A percentile compares a stretch with the other conserved stretches of the same genome.
phyloP scores from a whole-genome alignment of 2,797 vertebrate species.

The Aldrovandia affinis region DNA sequence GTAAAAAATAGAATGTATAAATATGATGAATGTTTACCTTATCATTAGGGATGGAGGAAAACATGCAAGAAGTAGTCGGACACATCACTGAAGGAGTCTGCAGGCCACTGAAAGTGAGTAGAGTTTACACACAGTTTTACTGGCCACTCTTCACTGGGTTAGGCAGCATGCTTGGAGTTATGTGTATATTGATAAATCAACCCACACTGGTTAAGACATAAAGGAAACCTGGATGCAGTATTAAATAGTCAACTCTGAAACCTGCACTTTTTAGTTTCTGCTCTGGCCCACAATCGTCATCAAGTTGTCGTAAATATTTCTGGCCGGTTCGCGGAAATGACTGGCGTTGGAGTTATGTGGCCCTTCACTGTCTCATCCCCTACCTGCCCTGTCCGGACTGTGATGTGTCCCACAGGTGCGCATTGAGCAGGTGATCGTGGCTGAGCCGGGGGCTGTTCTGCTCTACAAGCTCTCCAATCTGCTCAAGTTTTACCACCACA shows the following conservation, averaged over 20 bases:
- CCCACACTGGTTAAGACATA: background rate
- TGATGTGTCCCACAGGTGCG: conserved; percentile 79
- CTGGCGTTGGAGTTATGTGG: background rate
- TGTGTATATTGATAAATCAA: too few species aligned
- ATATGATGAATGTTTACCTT: too few species aligned
- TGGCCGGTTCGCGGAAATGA: background rate
- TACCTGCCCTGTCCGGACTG: background rate
- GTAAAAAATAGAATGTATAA: too few species aligned
- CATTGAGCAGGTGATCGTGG: conserved; percentile 96
- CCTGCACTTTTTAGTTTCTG: background rate
- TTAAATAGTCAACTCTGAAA: background rate
- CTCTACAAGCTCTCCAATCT: conserved; percentile 98
- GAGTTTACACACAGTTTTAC: background rate
- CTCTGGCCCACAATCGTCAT: too few species aligned
- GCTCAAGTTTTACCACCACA: conserved; percentile 97
- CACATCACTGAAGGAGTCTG: conserved; percentile 98
- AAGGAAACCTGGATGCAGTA: background rate
- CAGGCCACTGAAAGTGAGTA: conserved; percentile 90
- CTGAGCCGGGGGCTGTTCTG: conserved; percentile 93
- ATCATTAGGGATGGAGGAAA: conserved; percentile 85
- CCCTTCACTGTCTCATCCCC: background rate
- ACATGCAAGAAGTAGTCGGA: conserved; percentile 93
- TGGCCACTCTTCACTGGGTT: background rate
- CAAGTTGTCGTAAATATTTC: too few species aligned
- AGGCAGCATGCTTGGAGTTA: background rate